Base-by-base conservation (phyloP, 2,113 vertebrate genomes). In the Sitta europaea region DNA sequence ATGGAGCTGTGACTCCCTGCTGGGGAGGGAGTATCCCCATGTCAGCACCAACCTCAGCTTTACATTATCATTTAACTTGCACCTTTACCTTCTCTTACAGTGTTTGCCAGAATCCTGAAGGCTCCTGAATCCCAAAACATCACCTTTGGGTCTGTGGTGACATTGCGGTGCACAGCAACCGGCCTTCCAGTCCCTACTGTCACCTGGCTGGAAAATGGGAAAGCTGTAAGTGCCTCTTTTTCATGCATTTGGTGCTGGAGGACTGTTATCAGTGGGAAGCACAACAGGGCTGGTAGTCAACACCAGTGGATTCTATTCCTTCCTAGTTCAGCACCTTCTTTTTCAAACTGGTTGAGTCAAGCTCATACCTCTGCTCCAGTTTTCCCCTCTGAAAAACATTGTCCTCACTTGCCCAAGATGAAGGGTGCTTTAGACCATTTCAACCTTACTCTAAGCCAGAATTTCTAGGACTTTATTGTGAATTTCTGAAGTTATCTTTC, bases 181-280 rank as follows among this genome's bases (percentile, higher is more conserved):
- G 99, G 99, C 43, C 98, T 99, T 96, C 99, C 99, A 38, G 98
- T 99, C 51, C 99, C 99, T 47, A 98, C 98, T 29, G 95, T 99
- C 94, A 99, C 98, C 83, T 99, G 99, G 99, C 97, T 99, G 96
- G 99, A 99, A 98, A 99, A 99, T 22, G 99, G 99, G 78, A 99
- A 99, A 97, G 98, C 98, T 54, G 99, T 99, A 97, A 99, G 99
- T 98, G 21, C 5, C 33, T 68, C 47, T 57, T 50, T 40, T 54
- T 58, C 83, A 67, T 57, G 31, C 61, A 83, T 83, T 83, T 58
- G 54, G 14, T 35, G 23, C 62, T 2, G 3, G 23, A 73, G 23
- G 17, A 33, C 47, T 79, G 38, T 33, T 76, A 47, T 4, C 10
- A 73, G 11, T 36, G 0, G 3, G 61, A 72, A 94, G 62, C 5